Evolutionary conservation across 2,888 invertebrate genomes (phyloP).

Genomic region (Cryptocheilus praepositus): DNA sequence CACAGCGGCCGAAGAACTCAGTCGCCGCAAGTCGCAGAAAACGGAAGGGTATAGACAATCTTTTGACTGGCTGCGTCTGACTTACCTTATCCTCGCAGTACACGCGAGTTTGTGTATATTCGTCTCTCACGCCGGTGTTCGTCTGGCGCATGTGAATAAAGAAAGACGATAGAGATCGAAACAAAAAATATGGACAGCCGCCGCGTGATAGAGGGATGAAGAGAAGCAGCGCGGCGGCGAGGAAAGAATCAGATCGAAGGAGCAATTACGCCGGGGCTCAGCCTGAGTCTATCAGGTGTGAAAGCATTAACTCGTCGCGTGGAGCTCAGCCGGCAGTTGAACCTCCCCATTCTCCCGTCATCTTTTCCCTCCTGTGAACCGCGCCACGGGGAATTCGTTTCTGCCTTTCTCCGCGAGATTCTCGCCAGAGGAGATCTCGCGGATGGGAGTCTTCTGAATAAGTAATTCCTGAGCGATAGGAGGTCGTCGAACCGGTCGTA

Average conservation of each 20-base stretch:
- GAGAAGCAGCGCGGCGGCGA: slow-evolving; percentile 3
- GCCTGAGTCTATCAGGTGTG: slow-evolving; percentile 48
- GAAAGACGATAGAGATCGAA: slow-evolving; percentile 9
- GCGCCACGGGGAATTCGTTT: slow-evolving; percentile 6
- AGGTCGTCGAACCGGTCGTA: slow-evolving; percentile 22
- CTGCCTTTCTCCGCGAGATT: slow-evolving; percentile 8
- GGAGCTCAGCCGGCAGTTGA: background rate
- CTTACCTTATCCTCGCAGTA: no score
- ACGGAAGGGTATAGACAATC: no score
- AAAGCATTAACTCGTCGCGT: slow-evolving; percentile 49
- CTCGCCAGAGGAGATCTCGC: slow-evolving; percentile 7
- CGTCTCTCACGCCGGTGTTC: background rate
- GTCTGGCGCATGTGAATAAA: background rate
- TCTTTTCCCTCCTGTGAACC: slow-evolving; percentile 3
- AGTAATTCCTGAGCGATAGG: slow-evolving; percentile 24
- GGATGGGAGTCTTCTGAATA: slow-evolving; percentile 23
- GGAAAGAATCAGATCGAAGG: slow-evolving; percentile 33
- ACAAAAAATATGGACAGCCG: slow-evolving; percentile 26
- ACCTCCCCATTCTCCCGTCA: background rate
- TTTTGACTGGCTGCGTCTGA: no score
- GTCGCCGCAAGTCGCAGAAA: no score
- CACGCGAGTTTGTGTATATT: no score
- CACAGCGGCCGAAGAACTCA: background rate
- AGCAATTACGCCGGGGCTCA: slow-evolving; percentile 45
- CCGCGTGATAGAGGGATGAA: slow-evolving; percentile 28